These are phyloP conservation scores for Pterois miles DNA, from an alignment of 2,797 vertebrate genomes.

Conservation along the genomic window DNA sequence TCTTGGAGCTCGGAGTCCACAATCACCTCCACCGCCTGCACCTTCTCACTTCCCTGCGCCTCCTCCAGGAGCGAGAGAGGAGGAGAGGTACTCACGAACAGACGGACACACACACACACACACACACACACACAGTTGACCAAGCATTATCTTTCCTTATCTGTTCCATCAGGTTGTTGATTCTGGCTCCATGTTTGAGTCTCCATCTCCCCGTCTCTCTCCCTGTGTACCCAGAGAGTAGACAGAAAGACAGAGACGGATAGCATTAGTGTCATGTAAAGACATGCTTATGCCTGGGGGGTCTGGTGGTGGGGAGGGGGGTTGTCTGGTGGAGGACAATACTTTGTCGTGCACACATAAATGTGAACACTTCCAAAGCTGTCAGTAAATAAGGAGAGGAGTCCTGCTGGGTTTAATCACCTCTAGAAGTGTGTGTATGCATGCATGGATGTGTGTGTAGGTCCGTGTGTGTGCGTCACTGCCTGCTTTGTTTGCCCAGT, in stretches of 20 bases:
- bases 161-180: conserved; percentile 58
- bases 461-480: conserved; percentile 8
- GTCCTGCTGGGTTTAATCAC: conserved; percentile 77
- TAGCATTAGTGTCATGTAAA: conserved; percentile 60
- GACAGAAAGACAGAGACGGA: conserved; percentile 37
- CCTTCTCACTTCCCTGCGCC: conserved; percentile 83
- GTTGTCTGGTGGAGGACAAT: conserved; percentile 51
- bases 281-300: conserved; percentile 60
- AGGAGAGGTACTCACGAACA: conserved; percentile 74
- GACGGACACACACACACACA: neutral
- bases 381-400: conserved; percentile 48
- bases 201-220: conserved; percentile 22
- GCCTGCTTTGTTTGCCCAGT: conserved; percentile 72
- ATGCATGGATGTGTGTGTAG: conserved; percentile 1
- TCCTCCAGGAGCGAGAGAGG: conserved; percentile 79
- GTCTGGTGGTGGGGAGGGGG: conserved; percentile 23
- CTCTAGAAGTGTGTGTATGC: conserved; percentile 30
- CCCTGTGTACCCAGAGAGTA: neutral
- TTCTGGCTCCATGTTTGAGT: conserved; percentile 39
- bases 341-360: conserved; percentile 28
- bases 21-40: conserved; percentile 81
- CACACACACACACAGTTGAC: neutral
- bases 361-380: conserved; percentile 42
- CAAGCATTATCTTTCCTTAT: conserved; percentile 56
- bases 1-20: conserved; percentile 80